Conservation (phyloP, 2,888 invertebrate genomes). For the Spilarctia lutea region DNA sequence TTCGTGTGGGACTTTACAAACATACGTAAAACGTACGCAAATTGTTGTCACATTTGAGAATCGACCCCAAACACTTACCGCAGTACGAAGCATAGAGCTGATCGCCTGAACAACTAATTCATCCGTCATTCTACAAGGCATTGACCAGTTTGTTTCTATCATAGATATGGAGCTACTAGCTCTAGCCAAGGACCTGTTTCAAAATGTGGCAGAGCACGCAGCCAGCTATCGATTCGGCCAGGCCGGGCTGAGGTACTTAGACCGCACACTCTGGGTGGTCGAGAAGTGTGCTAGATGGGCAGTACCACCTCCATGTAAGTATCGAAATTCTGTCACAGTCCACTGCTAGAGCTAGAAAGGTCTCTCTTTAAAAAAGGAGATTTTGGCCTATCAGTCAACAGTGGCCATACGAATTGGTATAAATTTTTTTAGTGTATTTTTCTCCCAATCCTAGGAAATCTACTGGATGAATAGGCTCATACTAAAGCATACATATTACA, state of each 20-base stretch:
- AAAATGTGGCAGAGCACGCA: slow-evolving; percentile 71
- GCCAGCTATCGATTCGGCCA: slow-evolving; percentile 83
- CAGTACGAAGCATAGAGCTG: not conserved
- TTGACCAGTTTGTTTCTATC: slow-evolving; percentile 24
- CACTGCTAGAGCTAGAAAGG: too few species aligned
- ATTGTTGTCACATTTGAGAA: not conserved
- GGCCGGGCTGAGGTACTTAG: slow-evolving; percentile 73
- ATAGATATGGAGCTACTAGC: slow-evolving; percentile 77
- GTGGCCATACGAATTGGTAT: too few species aligned
- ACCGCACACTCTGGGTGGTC: slow-evolving; percentile 82
- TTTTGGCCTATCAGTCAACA: too few species aligned
- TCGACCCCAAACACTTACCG: not conserved
- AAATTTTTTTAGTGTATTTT: too few species aligned
- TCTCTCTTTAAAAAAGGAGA: too few species aligned
- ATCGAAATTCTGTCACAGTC: too few species aligned
- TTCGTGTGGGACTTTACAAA: too few species aligned
- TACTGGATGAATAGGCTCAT: too few species aligned
- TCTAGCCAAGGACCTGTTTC: slow-evolving; percentile 70
- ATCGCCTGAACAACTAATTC: not conserved
- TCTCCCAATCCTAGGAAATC: too few species aligned
- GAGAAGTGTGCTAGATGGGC: slow-evolving; percentile 87
- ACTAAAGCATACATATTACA: too few species aligned
- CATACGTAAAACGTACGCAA: too few species aligned
- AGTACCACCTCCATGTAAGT: slow-evolving; percentile 81
- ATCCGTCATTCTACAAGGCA: not conserved